Percentiles rank a stretch among this genome's conserved stretches.
These are phyloP conservation scores for Sialia sialis DNA, from an alignment of 2,113 vertebrate species.

Conservation along the genomic window DNA sequence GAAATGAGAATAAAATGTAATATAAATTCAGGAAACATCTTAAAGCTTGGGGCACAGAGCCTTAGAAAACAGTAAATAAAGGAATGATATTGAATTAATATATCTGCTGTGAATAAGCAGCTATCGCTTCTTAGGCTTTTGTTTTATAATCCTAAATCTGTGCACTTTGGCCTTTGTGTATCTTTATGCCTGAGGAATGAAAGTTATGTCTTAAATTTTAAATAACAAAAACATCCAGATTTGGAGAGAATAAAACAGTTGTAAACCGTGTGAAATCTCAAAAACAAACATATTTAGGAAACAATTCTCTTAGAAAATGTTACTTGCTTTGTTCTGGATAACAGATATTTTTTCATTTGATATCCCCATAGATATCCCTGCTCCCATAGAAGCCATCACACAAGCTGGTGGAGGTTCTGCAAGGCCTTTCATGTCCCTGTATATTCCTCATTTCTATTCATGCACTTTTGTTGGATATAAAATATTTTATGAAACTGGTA, in stretches of 20 bases:
- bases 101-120: constrained; percentile 57
- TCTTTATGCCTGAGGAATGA: background rate
- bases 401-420: background rate
- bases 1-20: constrained; percentile 58
- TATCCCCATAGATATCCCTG: background rate
- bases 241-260: background rate
- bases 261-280: background rate
- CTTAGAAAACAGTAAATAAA: constrained; percentile 40
- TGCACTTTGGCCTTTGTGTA: background rate
- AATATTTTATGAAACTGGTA: background rate
- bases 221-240: background rate
- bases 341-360: background rate
- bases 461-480: background rate
- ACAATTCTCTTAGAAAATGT: background rate
- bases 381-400: background rate
- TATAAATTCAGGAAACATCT: constrained; percentile 55
- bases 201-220: background rate
- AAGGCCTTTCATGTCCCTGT: fast-evolving
- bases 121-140: constrained; percentile 19
- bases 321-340: background rate
- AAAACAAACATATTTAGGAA: background rate
- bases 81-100: constrained; percentile 53
- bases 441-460: background rate
- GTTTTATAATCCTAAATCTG: constrained; percentile 51
- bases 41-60: constrained; percentile 37